Conservation (phyloP, 2,113 vertebrate species). For the Embiotoca jacksoni region DNA sequence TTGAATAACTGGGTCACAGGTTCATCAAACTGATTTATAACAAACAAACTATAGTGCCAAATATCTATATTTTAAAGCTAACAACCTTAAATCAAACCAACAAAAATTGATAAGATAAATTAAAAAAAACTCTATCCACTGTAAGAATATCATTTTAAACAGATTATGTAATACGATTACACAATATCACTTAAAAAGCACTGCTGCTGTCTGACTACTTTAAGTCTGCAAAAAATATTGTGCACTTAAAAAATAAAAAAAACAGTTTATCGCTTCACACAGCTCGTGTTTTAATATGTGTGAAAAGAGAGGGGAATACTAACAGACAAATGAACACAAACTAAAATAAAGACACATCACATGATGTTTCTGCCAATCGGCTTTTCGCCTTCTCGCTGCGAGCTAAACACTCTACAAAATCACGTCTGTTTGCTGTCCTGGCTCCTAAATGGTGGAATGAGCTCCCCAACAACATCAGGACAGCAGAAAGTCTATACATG, state of each 20-base stretch:
- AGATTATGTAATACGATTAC: slow-evolving; percentile 35
- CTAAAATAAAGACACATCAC: neutral
- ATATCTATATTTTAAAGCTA: neutral
- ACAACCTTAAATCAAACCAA: slow-evolving; percentile 6
- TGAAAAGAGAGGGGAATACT: no score
- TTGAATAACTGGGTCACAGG: no score
- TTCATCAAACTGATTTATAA: neutral
- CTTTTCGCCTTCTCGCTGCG: no score
- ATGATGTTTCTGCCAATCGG: no score
- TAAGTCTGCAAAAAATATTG: neutral
- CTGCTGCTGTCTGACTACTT: neutral
- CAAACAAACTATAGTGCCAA: neutral
- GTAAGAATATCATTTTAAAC: neutral
- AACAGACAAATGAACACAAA: neutral
- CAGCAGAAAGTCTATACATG: no score
- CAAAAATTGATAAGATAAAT: no score
- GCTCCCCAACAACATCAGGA: no score
- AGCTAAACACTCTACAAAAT: no score
- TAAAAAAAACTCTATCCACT: neutral
- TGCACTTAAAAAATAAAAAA: neutral
- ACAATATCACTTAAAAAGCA: slow-evolving; percentile 24
- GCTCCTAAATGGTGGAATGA: no score
- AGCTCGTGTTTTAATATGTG: neutral
- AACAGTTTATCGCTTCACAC: neutral
- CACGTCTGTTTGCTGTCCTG: no score